These are phyloP conservation scores for Pygoscelis adeliae DNA, from an alignment of 2,113 vertebrate genomes.

Conservation along the genomic window DNA sequence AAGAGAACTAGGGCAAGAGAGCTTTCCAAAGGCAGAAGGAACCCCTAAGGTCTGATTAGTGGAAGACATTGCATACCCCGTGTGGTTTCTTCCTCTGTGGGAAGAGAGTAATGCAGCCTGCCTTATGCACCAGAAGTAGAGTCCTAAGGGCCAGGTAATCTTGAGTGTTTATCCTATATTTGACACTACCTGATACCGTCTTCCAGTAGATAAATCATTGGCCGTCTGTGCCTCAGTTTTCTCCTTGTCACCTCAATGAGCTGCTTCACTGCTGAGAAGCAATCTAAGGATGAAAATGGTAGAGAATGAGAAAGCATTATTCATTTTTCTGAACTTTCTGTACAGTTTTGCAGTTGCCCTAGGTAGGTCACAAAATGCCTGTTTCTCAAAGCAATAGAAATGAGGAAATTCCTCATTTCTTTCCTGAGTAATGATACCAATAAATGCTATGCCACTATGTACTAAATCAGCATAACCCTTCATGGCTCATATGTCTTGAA, in stretches of 20 bases:
- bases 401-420: slow-evolving; percentile 34
- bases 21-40: neutral
- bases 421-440: slow-evolving; percentile 35
- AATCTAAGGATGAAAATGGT: neutral
- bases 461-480: slow-evolving; percentile 54
- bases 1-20: slow-evolving; percentile 26
- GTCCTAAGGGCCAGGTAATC: slow-evolving; percentile 34
- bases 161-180: neutral
- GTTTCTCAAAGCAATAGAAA: slow-evolving; percentile 25
- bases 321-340: neutral
- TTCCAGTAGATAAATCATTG: neutral
- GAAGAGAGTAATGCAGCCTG: slow-evolving; percentile 19
- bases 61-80: neutral
- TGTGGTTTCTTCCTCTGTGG: slow-evolving; percentile 2
- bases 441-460: neutral
- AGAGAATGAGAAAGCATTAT: neutral
- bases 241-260: neutral
- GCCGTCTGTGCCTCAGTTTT: neutral
- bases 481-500: slow-evolving; percentile 3
- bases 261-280: neutral
- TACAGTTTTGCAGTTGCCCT: neutral
- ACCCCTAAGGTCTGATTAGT: neutral
- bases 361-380: neutral
- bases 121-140: neutral
- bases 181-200: neutral